Evolutionary conservation across 2,113 vertebrate genomes (phyloP).

Genomic region (Hirundichthys speculiger): DNA sequence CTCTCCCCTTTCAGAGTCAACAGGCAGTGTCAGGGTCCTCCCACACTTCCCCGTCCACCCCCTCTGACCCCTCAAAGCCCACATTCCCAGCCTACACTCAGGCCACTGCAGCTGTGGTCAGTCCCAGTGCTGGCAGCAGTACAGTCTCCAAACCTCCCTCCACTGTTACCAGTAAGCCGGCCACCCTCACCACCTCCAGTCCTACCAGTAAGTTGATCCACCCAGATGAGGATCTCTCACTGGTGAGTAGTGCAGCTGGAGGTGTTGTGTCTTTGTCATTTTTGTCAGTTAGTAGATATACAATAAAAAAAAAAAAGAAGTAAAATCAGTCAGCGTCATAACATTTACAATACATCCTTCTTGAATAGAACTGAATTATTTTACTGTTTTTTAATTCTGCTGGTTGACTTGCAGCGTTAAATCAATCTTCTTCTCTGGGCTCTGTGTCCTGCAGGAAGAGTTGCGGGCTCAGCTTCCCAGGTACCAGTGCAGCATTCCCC

Average conservation of each 20-base stretch:
- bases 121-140: conserved; percentile 76
- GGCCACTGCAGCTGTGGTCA: conserved; percentile 77
- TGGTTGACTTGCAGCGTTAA: not conserved
- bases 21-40: conserved; percentile 44
- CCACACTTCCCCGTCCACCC: conserved; percentile 71
- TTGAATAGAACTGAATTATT: not conserved
- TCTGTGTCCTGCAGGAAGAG: conserved; percentile 84
- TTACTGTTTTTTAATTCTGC: not conserved
- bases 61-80: conserved; percentile 88
- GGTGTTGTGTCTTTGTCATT: conserved; percentile 22
- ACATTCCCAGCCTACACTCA: conserved; percentile 96
- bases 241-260: conserved; percentile 86
- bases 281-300: conserved; percentile 62
- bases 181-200: conserved; percentile 92
- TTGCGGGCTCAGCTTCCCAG: conserved; percentile 90
- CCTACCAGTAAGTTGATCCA: conserved; percentile 99
- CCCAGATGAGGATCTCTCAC: conserved; percentile 97
- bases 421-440: not conserved
- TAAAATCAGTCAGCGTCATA: too few relatives aligned
- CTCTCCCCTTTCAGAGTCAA: conserved; percentile 42
- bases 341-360: not conserved
- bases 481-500: conserved; percentile 86
- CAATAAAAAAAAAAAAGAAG: too few relatives aligned
- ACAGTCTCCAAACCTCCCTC: conserved; percentile 89
- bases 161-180: conserved; percentile 94